Evolutionary conservation across 2,888 invertebrate species (phyloP).

Genomic region (Yponomeuta plumbellus): DNA sequence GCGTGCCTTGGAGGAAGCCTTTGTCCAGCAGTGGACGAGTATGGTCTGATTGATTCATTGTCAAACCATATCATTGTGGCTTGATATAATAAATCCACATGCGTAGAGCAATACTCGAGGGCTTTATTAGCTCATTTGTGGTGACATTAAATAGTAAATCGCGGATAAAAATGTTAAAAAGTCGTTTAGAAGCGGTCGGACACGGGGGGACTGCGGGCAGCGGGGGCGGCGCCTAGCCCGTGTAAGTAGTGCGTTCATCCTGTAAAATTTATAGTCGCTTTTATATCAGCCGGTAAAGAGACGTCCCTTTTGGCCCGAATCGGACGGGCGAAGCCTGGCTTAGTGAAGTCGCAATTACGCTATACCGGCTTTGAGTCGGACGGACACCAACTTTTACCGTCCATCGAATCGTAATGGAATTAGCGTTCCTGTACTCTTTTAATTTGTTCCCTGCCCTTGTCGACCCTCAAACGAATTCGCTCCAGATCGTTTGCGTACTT

Average conservation of each 20-base stretch:
- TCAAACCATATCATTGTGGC: too few relatives aligned
- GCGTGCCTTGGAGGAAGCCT: too few relatives aligned
- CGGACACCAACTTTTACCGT: constrained; percentile 70
- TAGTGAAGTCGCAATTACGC: constrained; percentile 75
- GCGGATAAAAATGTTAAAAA: constrained; percentile 4
- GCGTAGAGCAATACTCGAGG: too few relatives aligned
- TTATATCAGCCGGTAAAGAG: constrained; percentile 74
- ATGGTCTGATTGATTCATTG: too few relatives aligned
- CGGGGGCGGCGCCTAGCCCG: constrained; percentile 49
- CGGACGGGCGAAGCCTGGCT: constrained; percentile 69
- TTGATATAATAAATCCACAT: too few relatives aligned
- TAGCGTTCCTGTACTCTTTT: constrained; percentile 72
- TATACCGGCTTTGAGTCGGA: constrained; percentile 71
- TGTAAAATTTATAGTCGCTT: constrained; percentile 76
- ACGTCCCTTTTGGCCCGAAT: constrained; percentile 72
- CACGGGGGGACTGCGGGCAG: constrained; percentile 35
- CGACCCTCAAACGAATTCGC: constrained; percentile 17
- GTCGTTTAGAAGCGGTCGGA: constrained; percentile 25
- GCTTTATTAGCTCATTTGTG: background rate
- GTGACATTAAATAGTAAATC: constrained; percentile 4
- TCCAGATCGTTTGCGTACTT: constrained; percentile 11
- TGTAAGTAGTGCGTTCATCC: constrained; percentile 76
- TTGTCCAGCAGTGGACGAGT: too few relatives aligned
- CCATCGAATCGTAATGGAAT: constrained; percentile 75
- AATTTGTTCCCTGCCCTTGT: constrained; percentile 62